Percentiles rank a stretch among this genome's conserved stretches.
phyloP scores from a whole-genome alignment of 2,888 invertebrate species.

The Sceliomorpha sp. region DNA sequence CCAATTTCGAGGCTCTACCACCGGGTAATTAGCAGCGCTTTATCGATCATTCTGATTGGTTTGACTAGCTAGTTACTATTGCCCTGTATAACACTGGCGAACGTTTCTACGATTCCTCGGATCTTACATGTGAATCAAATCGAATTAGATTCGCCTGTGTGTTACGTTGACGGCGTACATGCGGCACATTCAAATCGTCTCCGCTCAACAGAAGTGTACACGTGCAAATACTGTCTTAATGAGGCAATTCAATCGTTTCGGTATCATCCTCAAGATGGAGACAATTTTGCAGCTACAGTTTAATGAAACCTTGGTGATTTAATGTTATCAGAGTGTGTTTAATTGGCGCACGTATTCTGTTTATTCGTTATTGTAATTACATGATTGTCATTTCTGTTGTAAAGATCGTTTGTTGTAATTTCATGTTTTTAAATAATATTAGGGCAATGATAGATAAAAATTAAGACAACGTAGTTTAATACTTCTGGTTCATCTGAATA shows the following conservation, averaged over 20 bases:
- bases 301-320: no score
- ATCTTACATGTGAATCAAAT: conserved; percentile 53
- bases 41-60: conserved; percentile 73
- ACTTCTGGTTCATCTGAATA: no score
- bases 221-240: conserved; percentile 36
- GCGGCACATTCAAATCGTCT: conserved; percentile 38
- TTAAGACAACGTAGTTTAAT: no score
- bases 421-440: no score
- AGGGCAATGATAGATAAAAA: no score
- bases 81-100: conserved; percentile 47
- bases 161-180: conserved; percentile 37
- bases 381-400: no score
- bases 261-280: conserved; percentile 20
- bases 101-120: conserved; percentile 45
- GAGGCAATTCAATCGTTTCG: conserved; percentile 21
- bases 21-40: conserved; percentile 72
- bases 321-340: no score
- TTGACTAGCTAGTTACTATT: conserved; percentile 50
- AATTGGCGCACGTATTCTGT: no score
- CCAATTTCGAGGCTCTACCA: conserved; percentile 68
- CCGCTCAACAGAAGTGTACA: conserved; percentile 27
- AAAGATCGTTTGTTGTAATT: no score
- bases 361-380: no score
- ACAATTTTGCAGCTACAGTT: no score
- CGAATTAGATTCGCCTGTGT: conserved; percentile 48